These are phyloP conservation scores for Athalia cordata DNA, from an alignment of 2,888 invertebrate species.

Conservation along the genomic window DNA sequence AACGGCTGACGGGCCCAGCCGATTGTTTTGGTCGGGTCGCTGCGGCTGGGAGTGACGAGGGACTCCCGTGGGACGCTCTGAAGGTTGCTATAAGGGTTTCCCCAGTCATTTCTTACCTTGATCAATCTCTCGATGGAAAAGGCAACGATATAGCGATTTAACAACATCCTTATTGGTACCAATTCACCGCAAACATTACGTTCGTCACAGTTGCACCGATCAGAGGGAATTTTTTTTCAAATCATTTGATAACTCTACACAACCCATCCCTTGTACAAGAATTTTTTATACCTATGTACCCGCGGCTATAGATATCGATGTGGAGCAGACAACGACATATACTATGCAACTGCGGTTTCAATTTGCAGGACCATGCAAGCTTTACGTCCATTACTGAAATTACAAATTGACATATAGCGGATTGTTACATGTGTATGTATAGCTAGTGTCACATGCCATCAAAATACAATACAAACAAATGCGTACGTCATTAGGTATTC, in stretches of 20 bases:
- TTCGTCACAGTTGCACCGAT: too few relatives aligned
- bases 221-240: background rate
- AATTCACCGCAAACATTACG: background rate
- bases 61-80: slow-evolving; percentile 40
- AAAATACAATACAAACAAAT: slow-evolving; percentile 6
- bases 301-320: too few relatives aligned
- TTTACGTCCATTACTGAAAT: too few relatives aligned
- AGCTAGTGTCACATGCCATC: slow-evolving; percentile 20
- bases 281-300: too few relatives aligned
- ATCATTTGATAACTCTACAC: background rate
- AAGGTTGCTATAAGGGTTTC: slow-evolving; percentile 43
- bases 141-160: slow-evolving; percentile 28
- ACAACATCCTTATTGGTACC: slow-evolving; percentile 13
- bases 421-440: background rate
- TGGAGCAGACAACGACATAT: too few relatives aligned
- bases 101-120: slow-evolving; percentile 45
- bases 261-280: too few relatives aligned
- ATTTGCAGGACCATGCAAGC: too few relatives aligned
- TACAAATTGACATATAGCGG: too few relatives aligned
- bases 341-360: too few relatives aligned
- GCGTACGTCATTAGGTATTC: slow-evolving; percentile 4
- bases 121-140: slow-evolving; percentile 27
- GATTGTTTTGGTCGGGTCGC: slow-evolving; percentile 48
- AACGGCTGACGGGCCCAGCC: slow-evolving; percentile 45
- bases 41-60: slow-evolving; percentile 45